Base-by-base conservation (phyloP, 2,113 vertebrate species). In the Dendrocopos noguchii region DNA sequence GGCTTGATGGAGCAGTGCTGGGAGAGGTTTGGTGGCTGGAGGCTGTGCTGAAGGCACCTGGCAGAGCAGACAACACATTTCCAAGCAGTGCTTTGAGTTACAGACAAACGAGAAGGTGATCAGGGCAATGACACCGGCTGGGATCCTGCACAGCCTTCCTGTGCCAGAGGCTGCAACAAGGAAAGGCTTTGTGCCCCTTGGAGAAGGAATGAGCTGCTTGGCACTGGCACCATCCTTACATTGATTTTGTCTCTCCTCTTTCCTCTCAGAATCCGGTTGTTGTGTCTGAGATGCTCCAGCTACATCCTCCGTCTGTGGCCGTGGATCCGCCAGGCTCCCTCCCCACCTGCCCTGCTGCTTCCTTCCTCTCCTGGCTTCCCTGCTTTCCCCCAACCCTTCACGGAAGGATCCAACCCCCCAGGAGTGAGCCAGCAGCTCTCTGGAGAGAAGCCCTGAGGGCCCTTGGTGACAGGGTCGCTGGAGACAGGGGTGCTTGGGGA, bases 121-220 rank as follows among this genome's bases (percentile, higher is more conserved):
- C 6, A 10, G 63, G 39, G 34, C 63, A 64, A 27, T 2, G 34
- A 59, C 77, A 80, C 44, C 2, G 1, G 29, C 94, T 85, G 87
- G 80, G 33, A 34, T 59, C 17, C 36, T 71, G 57, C 19, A 31
- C 1, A 0, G 29, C 1, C 9, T 53, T 79, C 24, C 29, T 25
- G 27, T 68, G 73, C 72, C 73, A 73, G 87, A 59, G 84, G 80
- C 68, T 72, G 56, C 56, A 63, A 67, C 42, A 85, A 88, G 83
- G 64, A 71, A 66, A 44, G 2, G 3, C 15, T 0, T 65, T 67
- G 73, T 82, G 84, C 80, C 72, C 76, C 75, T 75, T 63, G n/a
- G 67, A 90, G 84, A 42, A 84, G 66, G 94, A 70, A 78, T n/a
- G 60, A 75, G 61, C 16, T 34, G n/a, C 85, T 61, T 85, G 80